phyloP scores from a whole-genome alignment of 1,140 invertebrate genomes.

The Neodiprion lecontei region DNA sequence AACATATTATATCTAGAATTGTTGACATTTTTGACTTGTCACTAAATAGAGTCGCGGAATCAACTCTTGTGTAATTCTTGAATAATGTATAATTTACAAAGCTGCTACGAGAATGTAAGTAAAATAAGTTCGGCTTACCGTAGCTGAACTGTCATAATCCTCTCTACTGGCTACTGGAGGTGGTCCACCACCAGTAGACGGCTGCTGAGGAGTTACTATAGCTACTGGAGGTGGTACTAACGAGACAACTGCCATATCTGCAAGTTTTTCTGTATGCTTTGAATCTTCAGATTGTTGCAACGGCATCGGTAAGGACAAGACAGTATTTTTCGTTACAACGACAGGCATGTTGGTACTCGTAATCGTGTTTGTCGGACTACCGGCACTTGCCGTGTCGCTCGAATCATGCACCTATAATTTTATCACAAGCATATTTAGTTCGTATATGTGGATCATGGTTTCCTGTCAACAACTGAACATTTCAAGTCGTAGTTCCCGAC shows the following conservation, averaged over 20 bases:
- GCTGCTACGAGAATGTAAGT: too few species aligned
- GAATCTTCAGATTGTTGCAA: slow-evolving; percentile 44
- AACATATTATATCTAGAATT: not conserved
- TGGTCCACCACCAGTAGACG: slow-evolving; percentile 42
- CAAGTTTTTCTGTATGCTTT: slow-evolving; percentile 47
- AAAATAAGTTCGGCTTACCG: slow-evolving; percentile 57
- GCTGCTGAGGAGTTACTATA: slow-evolving; percentile 49
- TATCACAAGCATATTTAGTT: slow-evolving; percentile 15
- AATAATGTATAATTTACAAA: too few species aligned
- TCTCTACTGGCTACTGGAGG: slow-evolving; percentile 61
- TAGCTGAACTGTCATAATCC: slow-evolving; percentile 86
- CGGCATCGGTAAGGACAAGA: slow-evolving; percentile 35
- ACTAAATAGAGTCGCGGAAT: not conserved
- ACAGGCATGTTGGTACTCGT: slow-evolving; percentile 45
- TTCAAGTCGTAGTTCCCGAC: too few species aligned
- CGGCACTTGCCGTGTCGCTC: slow-evolving; percentile 72
- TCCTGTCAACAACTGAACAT: too few species aligned
- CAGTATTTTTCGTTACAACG: slow-evolving; percentile 24
- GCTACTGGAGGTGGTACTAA: slow-evolving; percentile 53
- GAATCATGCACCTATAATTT: slow-evolving; percentile 59
- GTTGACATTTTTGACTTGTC: not conserved
- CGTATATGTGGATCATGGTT: not conserved
- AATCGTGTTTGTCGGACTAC: slow-evolving; percentile 65
- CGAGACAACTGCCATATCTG: slow-evolving; percentile 55
- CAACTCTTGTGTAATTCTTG: too few species aligned